Evolutionary conservation across 1,140 invertebrate species (phyloP).

Genomic region (Tetramorium parvispinum): DNA sequence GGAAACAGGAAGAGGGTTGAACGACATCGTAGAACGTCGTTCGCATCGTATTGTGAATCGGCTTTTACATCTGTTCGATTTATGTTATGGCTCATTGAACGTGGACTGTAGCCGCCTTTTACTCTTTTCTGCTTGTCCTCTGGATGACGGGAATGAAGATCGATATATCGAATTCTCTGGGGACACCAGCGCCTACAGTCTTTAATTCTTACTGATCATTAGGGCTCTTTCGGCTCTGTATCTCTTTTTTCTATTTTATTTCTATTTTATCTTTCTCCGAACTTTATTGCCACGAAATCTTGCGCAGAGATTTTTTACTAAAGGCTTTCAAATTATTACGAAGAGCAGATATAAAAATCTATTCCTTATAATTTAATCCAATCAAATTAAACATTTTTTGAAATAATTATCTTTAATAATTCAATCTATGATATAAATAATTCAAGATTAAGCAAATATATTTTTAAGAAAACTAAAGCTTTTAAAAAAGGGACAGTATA

Average conservation of each 20-base stretch:
- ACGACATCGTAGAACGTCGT: constrained; percentile 29
- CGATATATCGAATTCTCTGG: constrained; percentile 45
- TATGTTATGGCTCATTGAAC: constrained; percentile 55
- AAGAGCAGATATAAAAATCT: not conserved
- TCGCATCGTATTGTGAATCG: constrained; percentile 16
- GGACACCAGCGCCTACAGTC: constrained; percentile 8
- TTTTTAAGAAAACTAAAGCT: not conserved
- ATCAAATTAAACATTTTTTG: not conserved
- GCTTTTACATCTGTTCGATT: constrained; percentile 56
- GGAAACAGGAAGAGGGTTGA: not conserved
- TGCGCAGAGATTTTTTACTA: not conserved
- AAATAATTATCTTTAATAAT: not conserved
- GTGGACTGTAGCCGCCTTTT: constrained; percentile 40
- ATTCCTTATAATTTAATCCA: not conserved
- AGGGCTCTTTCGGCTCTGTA: not conserved
- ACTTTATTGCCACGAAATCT: not conserved
- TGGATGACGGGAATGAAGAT: constrained; percentile 39
- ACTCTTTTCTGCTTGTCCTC: constrained; percentile 27
- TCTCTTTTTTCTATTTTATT: not conserved
- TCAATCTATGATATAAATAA: not conserved
- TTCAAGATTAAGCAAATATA: not conserved
- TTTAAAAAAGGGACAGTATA: not conserved
- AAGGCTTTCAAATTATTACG: not conserved
- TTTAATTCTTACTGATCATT: constrained; percentile 53
- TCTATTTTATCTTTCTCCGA: not conserved